Base-by-base conservation (phyloP, 1,140 invertebrate genomes). In the Whitmania pigra region DNA sequence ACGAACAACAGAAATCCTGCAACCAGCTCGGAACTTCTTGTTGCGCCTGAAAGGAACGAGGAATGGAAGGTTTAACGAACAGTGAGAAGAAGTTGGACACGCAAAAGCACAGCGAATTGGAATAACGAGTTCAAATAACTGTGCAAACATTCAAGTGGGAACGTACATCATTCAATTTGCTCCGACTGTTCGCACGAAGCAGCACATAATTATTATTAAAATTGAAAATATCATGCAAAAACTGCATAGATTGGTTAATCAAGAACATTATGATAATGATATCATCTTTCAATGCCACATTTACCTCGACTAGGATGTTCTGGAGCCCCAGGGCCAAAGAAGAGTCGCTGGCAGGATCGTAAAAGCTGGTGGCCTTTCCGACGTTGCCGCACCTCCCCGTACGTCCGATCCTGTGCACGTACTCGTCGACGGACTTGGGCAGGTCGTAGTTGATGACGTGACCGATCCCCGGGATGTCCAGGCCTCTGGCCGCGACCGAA, bases 401-500 rank as follows among this genome's bases (percentile, higher is more conserved):
- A 78, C 94, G 86, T 3, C 95, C 94, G 79, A 97, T 97, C 55
- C 94, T 85, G 83, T 98, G 94, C 17, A 96, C 92, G 79, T 97
- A 97, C 74, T 95, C 92, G 73, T 95, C 92, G 75, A 96, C 91
- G 55, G 86, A 85, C 74, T 77, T 80, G 0, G 94, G 94, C 73
- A 97, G 78, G 80, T 97, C 94, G 79, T 88, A 97, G 80, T 97
- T 97, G 17, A 97, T 88, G 0, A 97, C 94, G 77, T 93, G 90
- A 57, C 92, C 93, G 15, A 98, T 93, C 82, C 97, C 94, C 0
- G 93, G 93, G 83, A 99, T 99, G 85, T 99, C 96, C 77, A 97
- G 85, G 75, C 94, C 95, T 86, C 94, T 88, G 76, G 94, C 94
- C 67, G 94, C 94, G 71, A 88, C 86, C 85, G 96, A 94, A 13